A percentile compares a stretch with the other conserved stretches of the same genome.
phyloP scores from a whole-genome alignment of 2,113 vertebrate genomes.

The Cygnus atratus region DNA sequence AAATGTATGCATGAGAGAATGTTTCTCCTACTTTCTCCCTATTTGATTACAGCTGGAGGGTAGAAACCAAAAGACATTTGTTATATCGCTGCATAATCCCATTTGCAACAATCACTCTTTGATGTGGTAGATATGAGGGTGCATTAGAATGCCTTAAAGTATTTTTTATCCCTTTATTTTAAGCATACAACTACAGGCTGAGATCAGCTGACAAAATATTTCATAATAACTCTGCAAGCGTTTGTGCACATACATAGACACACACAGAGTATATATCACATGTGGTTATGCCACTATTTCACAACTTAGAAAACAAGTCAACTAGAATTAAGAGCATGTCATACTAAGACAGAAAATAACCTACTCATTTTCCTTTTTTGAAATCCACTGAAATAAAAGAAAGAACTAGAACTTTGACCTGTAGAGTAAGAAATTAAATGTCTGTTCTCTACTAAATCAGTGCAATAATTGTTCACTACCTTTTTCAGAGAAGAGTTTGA shows the following conservation, averaged over 20 bases:
- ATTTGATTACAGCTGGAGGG: slow-evolving; percentile 13
- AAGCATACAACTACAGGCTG: neutral
- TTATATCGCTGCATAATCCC: neutral
- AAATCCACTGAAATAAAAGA: neutral
- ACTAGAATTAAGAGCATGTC: neutral
- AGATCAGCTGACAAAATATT: neutral
- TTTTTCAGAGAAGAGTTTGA: neutral
- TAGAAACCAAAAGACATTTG: slow-evolving; percentile 36
- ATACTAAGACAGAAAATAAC: accelerated
- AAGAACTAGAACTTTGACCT: neutral
- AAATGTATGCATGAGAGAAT: neutral
- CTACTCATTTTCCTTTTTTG: neutral
- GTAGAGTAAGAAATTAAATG: neutral
- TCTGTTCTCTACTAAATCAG: neutral
- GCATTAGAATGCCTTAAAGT: neutral
- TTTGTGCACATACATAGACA: neutral
- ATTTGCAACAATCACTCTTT: slow-evolving; percentile 7
- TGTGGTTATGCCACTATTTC: neutral
- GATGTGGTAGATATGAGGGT: neutral
- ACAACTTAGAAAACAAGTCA: neutral
- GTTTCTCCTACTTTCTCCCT: neutral
- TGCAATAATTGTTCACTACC: neutral
- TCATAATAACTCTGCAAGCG: neutral
- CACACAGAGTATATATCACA: neutral
- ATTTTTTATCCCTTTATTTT: slow-evolving; percentile 23